Evolutionary conservation across 2,888 invertebrate genomes (phyloP).

Genomic region (Pseudococcus jackbeardsleyi): DNA sequence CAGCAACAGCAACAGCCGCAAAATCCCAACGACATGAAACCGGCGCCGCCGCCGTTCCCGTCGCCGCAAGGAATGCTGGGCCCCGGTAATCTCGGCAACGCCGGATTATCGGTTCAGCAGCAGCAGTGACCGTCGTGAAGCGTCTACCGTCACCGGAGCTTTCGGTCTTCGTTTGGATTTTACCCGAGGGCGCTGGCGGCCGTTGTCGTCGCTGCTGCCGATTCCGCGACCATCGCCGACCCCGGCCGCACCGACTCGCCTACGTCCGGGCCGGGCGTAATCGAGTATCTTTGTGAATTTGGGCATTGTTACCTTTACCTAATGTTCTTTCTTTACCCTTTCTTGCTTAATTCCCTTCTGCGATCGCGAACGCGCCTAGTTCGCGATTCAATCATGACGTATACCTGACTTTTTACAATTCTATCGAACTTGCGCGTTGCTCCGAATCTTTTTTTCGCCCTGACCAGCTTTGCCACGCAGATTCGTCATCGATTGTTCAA

Average conservation of each 20-base stretch:
- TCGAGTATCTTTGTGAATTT: background rate
- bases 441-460: background rate
- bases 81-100: conserved; percentile 70
- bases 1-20: conserved; percentile 59
- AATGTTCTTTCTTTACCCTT: background rate
- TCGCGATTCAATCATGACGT: background rate
- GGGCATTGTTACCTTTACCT: conserved; percentile 7
- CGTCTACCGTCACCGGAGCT: background rate
- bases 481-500: background rate
- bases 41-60: conserved; percentile 80
- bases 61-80: conserved; percentile 82
- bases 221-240: background rate
- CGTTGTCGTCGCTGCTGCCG: background rate
- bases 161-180: conserved; percentile 2
- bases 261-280: background rate
- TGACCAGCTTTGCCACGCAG: background rate
- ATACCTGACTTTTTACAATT: background rate
- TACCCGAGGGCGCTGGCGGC: background rate
- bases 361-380: background rate
- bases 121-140: conserved; percentile 77
- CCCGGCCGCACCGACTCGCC: background rate
- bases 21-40: conserved; percentile 70
- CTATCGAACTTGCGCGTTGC: background rate
- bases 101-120: conserved; percentile 75
- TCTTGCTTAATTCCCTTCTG: too few species aligned